Evolutionary conservation across 2,797 vertebrate genomes (phyloP), one percentile per base, ranked within the genome.

Genomic region (Sebastolobus alascanus): DNA sequence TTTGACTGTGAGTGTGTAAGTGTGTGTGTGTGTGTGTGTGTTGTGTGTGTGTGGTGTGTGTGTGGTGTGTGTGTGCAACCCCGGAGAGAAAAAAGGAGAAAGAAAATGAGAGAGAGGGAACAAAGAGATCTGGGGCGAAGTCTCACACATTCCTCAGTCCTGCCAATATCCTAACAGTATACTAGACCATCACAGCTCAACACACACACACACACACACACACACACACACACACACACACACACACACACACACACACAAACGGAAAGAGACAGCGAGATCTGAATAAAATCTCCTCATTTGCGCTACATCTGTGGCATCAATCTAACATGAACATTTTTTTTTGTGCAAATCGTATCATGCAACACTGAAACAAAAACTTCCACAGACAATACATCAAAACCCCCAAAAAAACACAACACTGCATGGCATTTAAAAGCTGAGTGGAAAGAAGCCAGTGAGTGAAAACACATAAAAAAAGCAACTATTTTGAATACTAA

Each of bases 71-170:
- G 81, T 75, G 82, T 84, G 67, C 75, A 89, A 86, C 77, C 83
- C 85, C 79, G 12, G 83, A 84, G 84, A 83, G 81, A 87, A 86
- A 91, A 88, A 87, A 84, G 75, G 84, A 87, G 84, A 90, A 83
- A 90, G 87, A 91, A 79, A 90, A 84, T 73, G 84, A 89, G 89
- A 76, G 90, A 90, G 86, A 86, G 86, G 91, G 94, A 95, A 96
- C 95, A 95, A 96, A 96, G 94, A 94, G 89, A 94, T 90, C 90
- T 91, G 83, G 88, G 93, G 93, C 85, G 92, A 93, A 91, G 89
- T 93, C 90, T 93, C 88, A 90, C 91, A 93, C 92, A 95, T 96
- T 95, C 94, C 93, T 89, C 79, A 92, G 80, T 83, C 71, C 84
- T 92, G 90, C 91, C 90, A 92, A 91, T 91, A 92, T 91, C 69